Conservation (phyloP, 2,888 invertebrate genomes). For the Ernsta delagoae region DNA sequence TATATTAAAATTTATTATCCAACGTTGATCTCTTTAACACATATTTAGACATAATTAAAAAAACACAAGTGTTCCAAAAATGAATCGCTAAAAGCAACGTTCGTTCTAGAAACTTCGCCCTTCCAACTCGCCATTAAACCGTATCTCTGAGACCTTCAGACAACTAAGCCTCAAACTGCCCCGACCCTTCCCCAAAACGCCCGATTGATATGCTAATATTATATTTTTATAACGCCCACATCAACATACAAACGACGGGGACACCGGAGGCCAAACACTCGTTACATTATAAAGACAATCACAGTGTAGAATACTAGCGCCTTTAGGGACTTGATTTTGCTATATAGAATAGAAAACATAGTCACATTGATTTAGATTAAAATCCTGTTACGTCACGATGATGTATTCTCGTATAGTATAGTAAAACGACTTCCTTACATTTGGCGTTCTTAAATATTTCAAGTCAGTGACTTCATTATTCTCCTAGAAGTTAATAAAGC, state of each 20-base stretch:
- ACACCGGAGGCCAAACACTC: conserved; percentile 5
- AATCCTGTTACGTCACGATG: background rate
- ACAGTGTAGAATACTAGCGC: background rate
- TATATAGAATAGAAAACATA: background rate
- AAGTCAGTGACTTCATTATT: too few species aligned
- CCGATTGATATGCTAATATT: conserved; percentile 45
- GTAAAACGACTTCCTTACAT: too few species aligned
- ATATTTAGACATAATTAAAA: too few species aligned
- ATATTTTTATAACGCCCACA: conserved; percentile 42
- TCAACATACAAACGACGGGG: conserved; percentile 42
- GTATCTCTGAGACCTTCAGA: background rate
- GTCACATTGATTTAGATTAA: background rate
- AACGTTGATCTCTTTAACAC: background rate
- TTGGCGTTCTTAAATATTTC: too few species aligned
- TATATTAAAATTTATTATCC: background rate
- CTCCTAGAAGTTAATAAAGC: too few species aligned
- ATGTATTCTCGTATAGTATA: background rate
- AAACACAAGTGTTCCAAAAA: background rate
- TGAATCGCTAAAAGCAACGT: background rate
- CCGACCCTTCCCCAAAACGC: conserved; percentile 16
- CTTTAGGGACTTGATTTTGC: background rate
- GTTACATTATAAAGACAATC: conserved; percentile 16
- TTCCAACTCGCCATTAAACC: background rate
- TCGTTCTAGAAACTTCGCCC: background rate
- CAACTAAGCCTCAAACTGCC: conserved; percentile 14